Evolutionary conservation across 23 tunicate species (phyloP), one percentile per base, ranked within the genome.

Genomic region (Pegea sp.): DNA sequence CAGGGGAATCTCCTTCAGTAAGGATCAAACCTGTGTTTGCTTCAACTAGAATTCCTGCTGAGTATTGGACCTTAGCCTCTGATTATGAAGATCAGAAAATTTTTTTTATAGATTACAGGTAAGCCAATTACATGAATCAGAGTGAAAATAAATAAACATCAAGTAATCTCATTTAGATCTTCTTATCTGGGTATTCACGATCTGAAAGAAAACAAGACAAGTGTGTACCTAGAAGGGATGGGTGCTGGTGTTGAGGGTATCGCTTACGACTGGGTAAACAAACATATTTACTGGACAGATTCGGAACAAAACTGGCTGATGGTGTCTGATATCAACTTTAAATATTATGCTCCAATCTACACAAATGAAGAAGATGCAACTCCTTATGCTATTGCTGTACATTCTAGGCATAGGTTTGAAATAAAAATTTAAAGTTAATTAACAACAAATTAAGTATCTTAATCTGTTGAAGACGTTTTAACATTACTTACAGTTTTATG

Each of bases 21-120:
- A 28, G 30, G 5, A 63, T 78, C 52, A 67, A 69, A 1, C 66
- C 58, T 4, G 27, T 91, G 3, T 42, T 63, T 22, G 49, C 43
- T n/a, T 54, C 92, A 22, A 72, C 58, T 44, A 27, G 34, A 16
- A 20, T 61, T 25, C 23, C 24, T 11, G 31, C 99, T 2, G 93
- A 91, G 50, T 91, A 67, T 53, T 90, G 98, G 98, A 75, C 98
- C 1, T 54, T 77, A 0, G 71, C 76, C 8, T 55, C 79, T 0
- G 80, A 90, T 49, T 71, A 70, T 33, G 29, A 54, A 4, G 52
- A 48, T 11, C 59, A 79, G 60, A 53, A 54, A 26, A 31, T 65
- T 21, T 64, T 72, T 32, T 79, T 58, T 30, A 34, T 52, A 28
- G 77, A 71, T 26, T 64, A 64, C 63, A 71, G 63, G 77, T 62